A percentile compares a stretch with the other conserved stretches of the same genome.
Evolutionary conservation across 2,797 vertebrate species (phyloP).

Genomic region (Periophthalmus magnuspinnatus): DNA sequence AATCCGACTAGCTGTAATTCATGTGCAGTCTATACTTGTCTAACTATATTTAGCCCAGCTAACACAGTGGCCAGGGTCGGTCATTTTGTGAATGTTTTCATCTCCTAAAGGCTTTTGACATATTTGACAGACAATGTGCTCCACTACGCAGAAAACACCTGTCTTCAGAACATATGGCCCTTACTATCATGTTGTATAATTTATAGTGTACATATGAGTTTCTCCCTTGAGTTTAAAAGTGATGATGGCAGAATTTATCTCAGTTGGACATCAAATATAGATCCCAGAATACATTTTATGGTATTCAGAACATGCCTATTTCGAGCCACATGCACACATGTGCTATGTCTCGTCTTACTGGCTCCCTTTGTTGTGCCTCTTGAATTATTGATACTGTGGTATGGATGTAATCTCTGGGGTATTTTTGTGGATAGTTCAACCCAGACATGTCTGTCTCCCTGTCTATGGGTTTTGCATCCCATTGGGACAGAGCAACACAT

Average conservation of each 20-base stretch:
- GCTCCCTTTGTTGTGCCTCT: constrained; percentile 29
- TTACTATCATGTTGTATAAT: constrained; percentile 5
- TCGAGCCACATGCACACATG: neutral
- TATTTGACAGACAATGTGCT: neutral
- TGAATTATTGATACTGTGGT: constrained; percentile 71
- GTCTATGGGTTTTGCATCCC: constrained; percentile 29
- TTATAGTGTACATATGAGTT: no score
- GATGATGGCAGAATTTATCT: neutral
- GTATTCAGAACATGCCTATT: neutral
- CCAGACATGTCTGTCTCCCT: constrained; percentile 47
- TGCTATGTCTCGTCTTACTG: constrained; percentile 32
- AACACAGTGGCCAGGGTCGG: constrained; percentile 25
- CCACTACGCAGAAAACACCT: constrained; percentile 25
- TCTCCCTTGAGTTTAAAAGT: neutral
- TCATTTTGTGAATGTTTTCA: constrained; percentile 2
- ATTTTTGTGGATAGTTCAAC: constrained; percentile 34
- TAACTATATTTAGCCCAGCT: neutral
- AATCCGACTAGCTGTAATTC: neutral
- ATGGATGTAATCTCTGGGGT: constrained; percentile 47
- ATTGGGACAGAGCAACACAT: constrained; percentile 14
- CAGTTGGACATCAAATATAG: neutral
- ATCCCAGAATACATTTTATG: neutral
- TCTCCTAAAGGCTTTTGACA: constrained; percentile 11
- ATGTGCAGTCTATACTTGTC: neutral
- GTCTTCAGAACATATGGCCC: constrained; percentile 43